Evolutionary conservation across 2,888 invertebrate genomes (phyloP), one percentile per base, ranked within the genome.

Genomic region (Callyntrura guangdongensis): DNA sequence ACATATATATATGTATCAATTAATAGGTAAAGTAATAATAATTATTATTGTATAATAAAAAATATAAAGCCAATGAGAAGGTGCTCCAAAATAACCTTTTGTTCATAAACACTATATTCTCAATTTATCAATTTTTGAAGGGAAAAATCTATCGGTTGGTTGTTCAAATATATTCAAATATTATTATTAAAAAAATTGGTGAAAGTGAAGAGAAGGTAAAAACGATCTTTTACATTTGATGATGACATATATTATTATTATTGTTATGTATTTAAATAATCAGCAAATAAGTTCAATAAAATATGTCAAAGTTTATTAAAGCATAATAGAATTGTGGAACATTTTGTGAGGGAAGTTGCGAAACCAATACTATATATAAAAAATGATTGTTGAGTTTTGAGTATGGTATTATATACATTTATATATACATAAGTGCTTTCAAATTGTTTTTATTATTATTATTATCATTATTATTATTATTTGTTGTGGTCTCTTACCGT

Each of bases 401-500:
- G 84, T 61, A 86, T 74, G 91, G 91, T 91, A 91, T 91, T 87
- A 87, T 86, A 90, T 91, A 87, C 59, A 79, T 20, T 72, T 79
- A 79, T 6, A 27, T 27, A 59, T 27, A 84, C 25, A 89, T 91
- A 91, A 87, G 87, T 91, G 91, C 91, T 91, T 91, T 91, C 87
- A 91, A 88, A 84, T 91, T 88, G 87, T 91, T 91, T 91, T 87
- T 91, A 82, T 88, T 88, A 88, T 86, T 25, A 86, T 86, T 77
- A 87, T 85, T 64, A 83, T 81, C 22, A 84, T 84, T 47, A 69
- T 61, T 74, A 86, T 86, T 77, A 83, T 88, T 91, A 85, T 91
- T 87, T 91, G 90, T 91, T 84, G 74, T 91, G 91, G 87, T 91
- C 91, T 91, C 91, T 91, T 79, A 87, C 67, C 59, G 72, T 91